These are phyloP conservation scores for Callyntrura guangdongensis DNA, from an alignment of 2,888 invertebrate genomes.

Conservation along the genomic window DNA sequence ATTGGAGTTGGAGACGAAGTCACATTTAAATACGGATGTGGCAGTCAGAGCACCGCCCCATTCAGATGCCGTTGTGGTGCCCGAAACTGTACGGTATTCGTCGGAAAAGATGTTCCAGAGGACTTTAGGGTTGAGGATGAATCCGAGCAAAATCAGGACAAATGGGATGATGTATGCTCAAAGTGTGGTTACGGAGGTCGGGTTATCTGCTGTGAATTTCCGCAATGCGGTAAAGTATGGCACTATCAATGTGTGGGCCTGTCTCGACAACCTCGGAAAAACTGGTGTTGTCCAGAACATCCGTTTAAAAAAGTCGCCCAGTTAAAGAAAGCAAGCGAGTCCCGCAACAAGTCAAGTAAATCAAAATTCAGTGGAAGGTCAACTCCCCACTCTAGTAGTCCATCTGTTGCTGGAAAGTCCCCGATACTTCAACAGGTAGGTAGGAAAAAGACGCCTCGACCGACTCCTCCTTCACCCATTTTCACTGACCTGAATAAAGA, in stretches of 20 bases:
- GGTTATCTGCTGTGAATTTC: conserved; percentile 81
- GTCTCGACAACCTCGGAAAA: conserved; percentile 63
- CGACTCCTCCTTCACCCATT: conserved; percentile 20
- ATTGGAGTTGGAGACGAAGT: conserved; percentile 81
- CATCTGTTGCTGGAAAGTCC: neutral
- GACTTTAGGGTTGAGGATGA: conserved; percentile 58
- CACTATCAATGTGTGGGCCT: conserved; percentile 80
- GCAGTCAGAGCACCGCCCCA: conserved; percentile 78
- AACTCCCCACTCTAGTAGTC: neutral
- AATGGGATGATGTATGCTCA: conserved; percentile 81
- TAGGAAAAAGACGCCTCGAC: neutral
- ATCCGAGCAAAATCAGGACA: conserved; percentile 59
- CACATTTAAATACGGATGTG: conserved; percentile 82
- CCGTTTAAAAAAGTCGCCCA: neutral
- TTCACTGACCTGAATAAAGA: neutral
- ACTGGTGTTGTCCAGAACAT: conserved; percentile 82
- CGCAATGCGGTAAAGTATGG: conserved; percentile 79
- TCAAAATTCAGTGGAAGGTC: neutral
- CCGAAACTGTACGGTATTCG: conserved; percentile 76
- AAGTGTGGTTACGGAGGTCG: conserved; percentile 80
- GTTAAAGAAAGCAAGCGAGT: neutral
- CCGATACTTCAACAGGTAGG: neutral
- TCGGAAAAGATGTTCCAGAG: conserved; percentile 75
- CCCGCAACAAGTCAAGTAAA: neutral
- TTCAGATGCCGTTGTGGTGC: conserved; percentile 82